Base-by-base conservation (phyloP, 2,888 invertebrate species). In the Coleophora flavipennella region DNA sequence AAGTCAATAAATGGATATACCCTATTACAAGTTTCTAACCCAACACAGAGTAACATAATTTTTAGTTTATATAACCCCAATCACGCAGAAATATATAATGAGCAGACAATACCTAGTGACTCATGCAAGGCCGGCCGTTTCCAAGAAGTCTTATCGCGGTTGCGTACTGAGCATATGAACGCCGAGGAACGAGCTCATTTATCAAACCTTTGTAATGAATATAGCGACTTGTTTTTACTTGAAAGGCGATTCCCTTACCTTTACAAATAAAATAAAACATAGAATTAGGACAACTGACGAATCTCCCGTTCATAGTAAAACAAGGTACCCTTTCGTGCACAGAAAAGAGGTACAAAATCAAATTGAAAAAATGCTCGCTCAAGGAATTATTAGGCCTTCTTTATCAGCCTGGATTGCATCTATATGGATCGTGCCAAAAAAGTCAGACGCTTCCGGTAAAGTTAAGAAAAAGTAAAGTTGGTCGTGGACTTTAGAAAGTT, bases 351-450 rank as follows among this genome's bases (percentile, higher is more conserved):
- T 51, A 12, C 28, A 33, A 33, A 33, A 41, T 9, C 48, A 44
- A 47, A 44, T 59, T 41, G 35, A 39, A 40, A 42, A 41, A 42
- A 44, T 52, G 45, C 13, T 56, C 44, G 48, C 54, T 41, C 44
- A 43, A 33, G 50, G 48, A 10, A 65, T 62, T 8, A 60, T 66
- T 13, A 42, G 46, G 41, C 57, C 52, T 12, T 51, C 51, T 0
- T 40, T 49, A 1, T 56, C 54, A 8, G 63, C 64, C 2, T 66
- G 60, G 57, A 48, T 59, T 7, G 49, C n/a, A n/a, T n/a, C n/a
- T n/a, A n/a, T n/a, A n/a, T n/a, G n/a, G n/a, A n/a, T n/a, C n/a
- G n/a, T n/a, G n/a, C n/a, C n/a, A n/a, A n/a, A n/a, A n/a, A n/a
- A n/a, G n/a, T n/a, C n/a, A n/a, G n/a, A n/a, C n/a, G n/a, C n/a